Percentiles rank a stretch among this genome's conserved stretches.
Conservation (phyloP, 2,888 invertebrate genomes). For the Gisinianus flammeolus region DNA sequence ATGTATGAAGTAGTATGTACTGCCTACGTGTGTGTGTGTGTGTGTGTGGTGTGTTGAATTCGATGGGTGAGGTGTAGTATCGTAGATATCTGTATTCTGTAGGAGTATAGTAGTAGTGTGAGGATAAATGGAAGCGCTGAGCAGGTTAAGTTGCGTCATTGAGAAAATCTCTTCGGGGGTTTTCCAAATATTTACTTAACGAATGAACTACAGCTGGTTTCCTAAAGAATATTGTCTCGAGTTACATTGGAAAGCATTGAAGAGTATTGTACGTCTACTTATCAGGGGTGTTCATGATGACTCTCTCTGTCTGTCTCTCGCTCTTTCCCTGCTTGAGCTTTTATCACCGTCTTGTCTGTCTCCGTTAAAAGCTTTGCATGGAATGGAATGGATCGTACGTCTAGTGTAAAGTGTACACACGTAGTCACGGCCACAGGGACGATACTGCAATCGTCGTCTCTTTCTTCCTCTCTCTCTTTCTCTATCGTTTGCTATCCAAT, state of each 20-base stretch:
- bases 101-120: not conserved
- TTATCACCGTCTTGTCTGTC: too few relatives aligned
- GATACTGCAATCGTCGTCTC: not conserved
- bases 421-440: too few relatives aligned
- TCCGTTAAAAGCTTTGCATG: not conserved
- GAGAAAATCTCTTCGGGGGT: slow-evolving; percentile 7
- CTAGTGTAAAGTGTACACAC: not conserved
- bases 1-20: not conserved
- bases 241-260: too few relatives aligned
- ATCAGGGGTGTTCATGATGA: too few relatives aligned
- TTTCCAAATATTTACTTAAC: slow-evolving; percentile 24
- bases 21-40: not conserved
- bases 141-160: slow-evolving; percentile 23
- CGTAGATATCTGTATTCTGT: not conserved
- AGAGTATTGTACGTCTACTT: too few relatives aligned
- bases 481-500: too few relatives aligned
- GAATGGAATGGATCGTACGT: not conserved
- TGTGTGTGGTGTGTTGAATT: not conserved
- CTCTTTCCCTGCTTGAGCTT: not conserved
- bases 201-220: slow-evolving; percentile 21
- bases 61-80: too few relatives aligned
- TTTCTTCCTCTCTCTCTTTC: not conserved
- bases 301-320: slow-evolving; percentile 11
- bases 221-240: slow-evolving; percentile 15
- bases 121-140: slow-evolving; percentile 6